Base-by-base conservation (phyloP, 2,888 invertebrate species). In the Eulithis testata region DNA sequence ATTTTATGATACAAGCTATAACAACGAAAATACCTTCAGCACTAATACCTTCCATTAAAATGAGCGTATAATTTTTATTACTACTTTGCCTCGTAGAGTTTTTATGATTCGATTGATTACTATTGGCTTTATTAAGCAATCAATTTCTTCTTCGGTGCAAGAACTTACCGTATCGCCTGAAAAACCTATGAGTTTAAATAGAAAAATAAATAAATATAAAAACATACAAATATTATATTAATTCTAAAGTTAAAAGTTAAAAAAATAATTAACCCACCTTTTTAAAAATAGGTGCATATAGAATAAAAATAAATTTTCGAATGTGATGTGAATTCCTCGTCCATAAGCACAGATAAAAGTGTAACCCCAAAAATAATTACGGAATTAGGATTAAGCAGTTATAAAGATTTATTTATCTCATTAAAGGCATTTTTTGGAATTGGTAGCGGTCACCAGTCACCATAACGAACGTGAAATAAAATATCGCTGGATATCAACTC, bases 1-100 rank as follows among this genome's bases (percentile, higher is more conserved):
- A 90, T 89, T 86, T 89, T 83, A 73, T 72, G 74, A 76, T 72
- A 77, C 77, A 75, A 75, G 80, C 78, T 83, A 83, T 87, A 82
- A 84, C 79, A 79, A 83, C 76, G 76, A 79, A 75, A 82, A 82
- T 81, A 76, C 83, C 83, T 82, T 79, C 79, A 74, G 73, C 77
- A 75, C 78, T 83, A 81, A 84, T 43, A 74, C 70, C 76, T 77
- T 76, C 79, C 85, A 80, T 83, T 84, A 86, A 84, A 82, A 75
- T 73, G 68, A 76, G 69, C 73, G 76, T 78, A 77, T 80, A 80
- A 76, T 73, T 76, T 77, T 78, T 78, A 81, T 79, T 74, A 76
- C 73, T 74, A 71, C 73, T 70, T 71, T 62, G 60, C 67, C 73
- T 66, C 52, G 63, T 65, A 70, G 53, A 71, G 51, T 54, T 69